phyloP scores from a whole-genome alignment of 2,888 invertebrate species.

The Zhuqinia jingwanae region DNA sequence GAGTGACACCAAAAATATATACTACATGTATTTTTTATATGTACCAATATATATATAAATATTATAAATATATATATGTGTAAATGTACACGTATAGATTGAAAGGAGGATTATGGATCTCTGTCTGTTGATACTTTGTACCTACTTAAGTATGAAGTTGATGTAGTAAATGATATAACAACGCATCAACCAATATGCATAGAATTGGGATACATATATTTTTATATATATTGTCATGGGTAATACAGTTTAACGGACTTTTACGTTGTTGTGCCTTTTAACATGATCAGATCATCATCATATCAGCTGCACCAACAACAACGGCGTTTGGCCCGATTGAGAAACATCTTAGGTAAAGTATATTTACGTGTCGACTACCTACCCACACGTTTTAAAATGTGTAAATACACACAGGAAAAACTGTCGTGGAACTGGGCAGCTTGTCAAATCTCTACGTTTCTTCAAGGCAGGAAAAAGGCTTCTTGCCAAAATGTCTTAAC shows the following conservation, averaged over 20 bases:
- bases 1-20: conserved; percentile 60
- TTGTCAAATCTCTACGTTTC: conserved; percentile 46
- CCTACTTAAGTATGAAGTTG: background rate
- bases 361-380: conserved; percentile 25
- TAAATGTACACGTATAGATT: background rate
- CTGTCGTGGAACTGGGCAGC: conserved; percentile 66
- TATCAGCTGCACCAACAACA: too few relatives aligned
- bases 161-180: conserved; percentile 9
- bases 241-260: background rate
- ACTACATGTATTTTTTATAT: background rate
- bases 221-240: background rate
- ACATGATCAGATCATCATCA: too few relatives aligned
- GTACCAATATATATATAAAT: background rate
- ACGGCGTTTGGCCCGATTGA: too few relatives aligned
- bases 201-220: background rate
- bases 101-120: conserved; percentile 13
- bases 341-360: background rate
- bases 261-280: background rate
- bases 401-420: background rate
- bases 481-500: conserved; percentile 53
- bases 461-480: conserved; percentile 56
- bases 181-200: conserved; percentile 15
- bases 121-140: conserved; percentile 38
- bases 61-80: background rate
- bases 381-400: conserved; percentile 33